Base-by-base conservation (phyloP, 2,113 vertebrate genomes). In the Probosciger aterrimus region DNA sequence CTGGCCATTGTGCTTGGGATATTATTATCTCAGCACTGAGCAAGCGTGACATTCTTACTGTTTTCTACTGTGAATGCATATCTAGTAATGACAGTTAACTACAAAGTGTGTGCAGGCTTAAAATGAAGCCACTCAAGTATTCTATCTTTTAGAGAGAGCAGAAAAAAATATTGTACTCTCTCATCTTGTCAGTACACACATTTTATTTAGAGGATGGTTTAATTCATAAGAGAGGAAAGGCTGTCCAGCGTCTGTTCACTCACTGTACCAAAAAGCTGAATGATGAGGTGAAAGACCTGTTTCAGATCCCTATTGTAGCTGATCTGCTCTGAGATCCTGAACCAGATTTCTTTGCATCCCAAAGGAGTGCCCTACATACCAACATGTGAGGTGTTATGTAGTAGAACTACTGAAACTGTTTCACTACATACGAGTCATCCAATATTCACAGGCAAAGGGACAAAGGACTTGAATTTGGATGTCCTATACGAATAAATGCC, bases 1-100 rank as follows among this genome's bases (percentile, higher is more conserved):
- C 82, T 95, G 83, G 81, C 81, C 85, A 95, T 79, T 96, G 59
- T 87, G 46, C 53, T 86, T 77, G 70, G 57, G 79, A 63, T 97
- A 79, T 92, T 73, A 93, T 97, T 95, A 96, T 93, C 65, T 80
- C 87, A 92, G 76, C 68, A 85, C 79, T 43, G 68, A 87, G 83
- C 52, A 86, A 88, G 64, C 46, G 30, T 44, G 53, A 73, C 95
- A 89, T 52, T 92, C 63, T 91, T 63, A 65, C 60, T 95, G 67
- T 57, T 97, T 94, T 96, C 93, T 68, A 44, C 67, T 43, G 46
- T 4, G 2, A 90, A 62, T 74, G 53, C 31, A 11, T 28, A 89
- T 62, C 79, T 91, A 60, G 65, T 55, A 93, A 97, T 88, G 77
- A 95, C 87, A 86, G 59, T 44, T 68, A 95, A 82, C 44, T 77